Conservation (phyloP, 2,113 vertebrate species). For the Phasianus colchicus region DNA sequence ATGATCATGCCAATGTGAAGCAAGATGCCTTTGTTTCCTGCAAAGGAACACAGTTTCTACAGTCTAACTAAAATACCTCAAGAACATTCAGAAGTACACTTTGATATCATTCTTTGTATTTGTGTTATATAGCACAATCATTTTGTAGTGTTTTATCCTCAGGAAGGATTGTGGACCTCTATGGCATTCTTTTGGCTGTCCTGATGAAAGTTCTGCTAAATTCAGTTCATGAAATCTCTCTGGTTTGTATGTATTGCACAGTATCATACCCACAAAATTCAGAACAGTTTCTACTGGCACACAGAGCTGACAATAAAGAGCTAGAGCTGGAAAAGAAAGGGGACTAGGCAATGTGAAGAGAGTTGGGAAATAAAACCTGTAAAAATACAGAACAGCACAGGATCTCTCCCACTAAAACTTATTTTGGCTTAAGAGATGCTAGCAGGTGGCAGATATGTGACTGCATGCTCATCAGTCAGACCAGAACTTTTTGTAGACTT, state of each 20-base stretch:
- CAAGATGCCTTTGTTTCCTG: not conserved
- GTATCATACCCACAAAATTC: not conserved
- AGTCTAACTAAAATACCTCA: not conserved
- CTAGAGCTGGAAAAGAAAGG: not conserved
- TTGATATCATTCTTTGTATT: not conserved
- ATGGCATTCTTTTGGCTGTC: not conserved
- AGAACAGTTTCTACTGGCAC: not conserved
- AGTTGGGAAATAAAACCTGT: not conserved
- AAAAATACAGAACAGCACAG: not conserved
- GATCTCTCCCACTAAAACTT: not conserved
- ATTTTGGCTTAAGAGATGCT: conserved; percentile 74
- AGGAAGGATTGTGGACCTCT: not conserved
- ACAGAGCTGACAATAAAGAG: not conserved
- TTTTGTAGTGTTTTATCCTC: not conserved
- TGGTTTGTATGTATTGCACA: not conserved
- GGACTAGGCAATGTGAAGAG: not conserved
- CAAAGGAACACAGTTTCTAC: not conserved
- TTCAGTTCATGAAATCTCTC: not conserved
- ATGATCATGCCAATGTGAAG: not conserved
- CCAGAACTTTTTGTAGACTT: conserved; percentile 77
- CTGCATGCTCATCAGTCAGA: conserved; percentile 72
- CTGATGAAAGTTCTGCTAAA: not conserved
- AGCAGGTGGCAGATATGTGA: conserved; percentile 76
- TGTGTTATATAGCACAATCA: not conserved
- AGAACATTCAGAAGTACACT: not conserved